These are phyloP conservation scores for Pocillopora damicornis DNA, from an alignment of 64 coral and sea anemone species.

Conservation along the genomic window DNA sequence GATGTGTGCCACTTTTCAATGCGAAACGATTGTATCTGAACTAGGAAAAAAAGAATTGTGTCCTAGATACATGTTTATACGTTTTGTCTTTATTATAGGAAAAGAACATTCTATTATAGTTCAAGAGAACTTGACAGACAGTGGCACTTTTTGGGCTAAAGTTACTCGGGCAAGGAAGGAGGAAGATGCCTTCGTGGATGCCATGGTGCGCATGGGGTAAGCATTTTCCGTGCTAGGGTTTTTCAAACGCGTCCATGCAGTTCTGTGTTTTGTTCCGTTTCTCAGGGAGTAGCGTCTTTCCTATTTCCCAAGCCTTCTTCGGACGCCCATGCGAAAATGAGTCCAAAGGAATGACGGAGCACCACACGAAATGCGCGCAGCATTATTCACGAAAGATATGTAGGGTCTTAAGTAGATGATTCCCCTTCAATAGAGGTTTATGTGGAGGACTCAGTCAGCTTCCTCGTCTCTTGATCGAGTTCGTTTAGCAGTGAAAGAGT, in stretches of 20 bases:
- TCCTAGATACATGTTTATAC: neutral
- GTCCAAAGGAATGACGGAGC: no score
- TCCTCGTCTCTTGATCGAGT: neutral
- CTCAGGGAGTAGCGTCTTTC: no score
- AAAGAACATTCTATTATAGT: constrained; percentile 12
- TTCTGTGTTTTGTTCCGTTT: neutral
- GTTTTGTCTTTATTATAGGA: neutral
- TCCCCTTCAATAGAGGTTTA: no score
- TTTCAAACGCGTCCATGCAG: neutral
- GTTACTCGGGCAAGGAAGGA: constrained; percentile 4
- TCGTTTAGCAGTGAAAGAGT: neutral
- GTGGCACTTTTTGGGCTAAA: constrained; percentile 30
- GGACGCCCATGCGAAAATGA: no score
- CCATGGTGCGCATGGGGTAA: constrained; percentile 25
- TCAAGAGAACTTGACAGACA: constrained; percentile 8
- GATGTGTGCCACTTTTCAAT: no score
- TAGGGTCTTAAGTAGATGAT: no score
- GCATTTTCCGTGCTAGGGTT: neutral
- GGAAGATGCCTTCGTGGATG: neutral
- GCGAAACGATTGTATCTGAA: no score
- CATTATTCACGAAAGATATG: no score
- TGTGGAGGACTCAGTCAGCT: no score
- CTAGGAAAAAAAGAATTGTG: neutral
- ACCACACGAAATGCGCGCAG: no score
- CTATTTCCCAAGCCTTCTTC: no score